Evolutionary conservation across 2,797 vertebrate species (phyloP), one percentile per base, ranked within the genome.

Genomic region (Hypotaenidia okinawae): DNA sequence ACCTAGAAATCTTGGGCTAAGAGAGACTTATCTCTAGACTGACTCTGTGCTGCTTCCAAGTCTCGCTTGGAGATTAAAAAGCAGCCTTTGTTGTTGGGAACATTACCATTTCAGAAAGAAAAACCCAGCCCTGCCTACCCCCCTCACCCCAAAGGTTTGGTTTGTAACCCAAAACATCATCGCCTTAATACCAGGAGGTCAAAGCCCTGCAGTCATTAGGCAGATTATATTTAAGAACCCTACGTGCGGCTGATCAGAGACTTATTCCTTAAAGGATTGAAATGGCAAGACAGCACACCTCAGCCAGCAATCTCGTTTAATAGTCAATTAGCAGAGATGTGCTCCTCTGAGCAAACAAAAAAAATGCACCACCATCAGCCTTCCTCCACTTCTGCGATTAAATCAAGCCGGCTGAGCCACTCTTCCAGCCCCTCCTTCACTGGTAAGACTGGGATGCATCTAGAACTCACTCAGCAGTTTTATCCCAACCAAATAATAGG

Each of bases 1-100:
- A 28, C 86, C 88, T 90, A 59, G 91, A 95, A 93, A 90, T 80
- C 75, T 74, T 14, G 16, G 82, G 74, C 83, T 90, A 41, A 70
- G 68, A 87, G 39, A 86, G 67, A 64, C 59, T 87, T 91, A 90
- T 88, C 94, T 94, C 80, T 52, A 88, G 59, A 49, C 63, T 68
- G 69, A 67, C 80, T 93, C 59, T 84, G 68, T 64, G 78, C 88
- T 59, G 85, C 59, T 90, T 95, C 88, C 82, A 95, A 95, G 75
- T 21, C 73, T 89, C 13, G 3, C 43, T 96, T 49, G 1, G 3
- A 83, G 83, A 81, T 93, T 84, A 88, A 94, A 95, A 89, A 89
- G 49, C 78, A 78, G 84, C 67, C 94, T 96, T 94, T 95, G 93
- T 94, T 93, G 95, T 92, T 79, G 33, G 61, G 37, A 85, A 37